Percentiles rank a stretch among this genome's conserved stretches.
These are phyloP conservation scores for Cyanistes caeruleus DNA, from an alignment of 2,113 vertebrate genomes.

Conservation along the genomic window DNA sequence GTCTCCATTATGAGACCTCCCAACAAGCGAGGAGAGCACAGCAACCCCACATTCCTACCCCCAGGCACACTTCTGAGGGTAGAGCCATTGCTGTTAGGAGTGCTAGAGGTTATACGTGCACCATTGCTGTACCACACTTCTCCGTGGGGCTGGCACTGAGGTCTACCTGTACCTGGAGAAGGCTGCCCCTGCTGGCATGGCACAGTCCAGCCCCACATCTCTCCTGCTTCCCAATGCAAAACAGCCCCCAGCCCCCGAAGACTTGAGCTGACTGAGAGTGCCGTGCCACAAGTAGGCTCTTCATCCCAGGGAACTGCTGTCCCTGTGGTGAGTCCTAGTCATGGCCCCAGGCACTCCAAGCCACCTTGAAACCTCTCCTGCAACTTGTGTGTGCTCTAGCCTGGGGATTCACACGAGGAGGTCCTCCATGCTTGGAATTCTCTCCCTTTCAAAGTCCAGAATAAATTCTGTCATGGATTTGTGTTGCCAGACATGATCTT, in stretches of 20 bases:
- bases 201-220: background rate
- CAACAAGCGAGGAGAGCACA: accelerated
- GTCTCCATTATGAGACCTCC: background rate
- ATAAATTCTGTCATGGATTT: background rate
- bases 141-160: background rate
- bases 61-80: background rate
- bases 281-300: background rate
- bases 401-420: background rate
- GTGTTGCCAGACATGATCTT: background rate
- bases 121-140: accelerated
- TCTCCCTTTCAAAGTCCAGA: background rate
- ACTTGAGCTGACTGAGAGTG: background rate
- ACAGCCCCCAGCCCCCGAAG: accelerated
- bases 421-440: background rate
- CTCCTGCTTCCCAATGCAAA: background rate
- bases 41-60: background rate
- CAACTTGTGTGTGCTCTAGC: background rate
- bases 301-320: background rate
- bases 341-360: background rate
- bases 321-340: accelerated
- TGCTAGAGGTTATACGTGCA: accelerated
- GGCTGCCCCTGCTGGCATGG: background rate
- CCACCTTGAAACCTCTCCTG: background rate
- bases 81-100: background rate
- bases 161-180: background rate